Evolutionary conservation across 2,888 invertebrate genomes (phyloP).

Genomic region (Drosophila kanekoi): DNA sequence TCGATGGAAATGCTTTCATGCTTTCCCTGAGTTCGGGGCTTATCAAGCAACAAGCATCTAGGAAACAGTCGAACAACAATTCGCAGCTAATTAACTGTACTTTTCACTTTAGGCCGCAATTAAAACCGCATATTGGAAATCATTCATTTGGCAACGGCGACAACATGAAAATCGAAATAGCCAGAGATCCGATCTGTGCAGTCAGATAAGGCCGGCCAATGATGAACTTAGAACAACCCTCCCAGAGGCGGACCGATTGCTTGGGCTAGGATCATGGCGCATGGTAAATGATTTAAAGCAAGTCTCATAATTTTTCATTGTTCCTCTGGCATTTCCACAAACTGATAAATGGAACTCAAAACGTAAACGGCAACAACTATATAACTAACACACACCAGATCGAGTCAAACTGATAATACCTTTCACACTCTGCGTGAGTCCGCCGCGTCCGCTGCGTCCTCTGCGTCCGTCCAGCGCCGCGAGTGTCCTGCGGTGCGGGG

Average conservation of each 20-base stretch:
- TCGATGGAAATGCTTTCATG: conserved; percentile 41
- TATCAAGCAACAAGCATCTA: conserved; percentile 58
- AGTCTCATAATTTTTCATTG: conserved; percentile 81
- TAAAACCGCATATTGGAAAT: conserved; percentile 78
- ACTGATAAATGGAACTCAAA: conserved; percentile 76
- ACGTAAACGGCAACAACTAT: conserved; percentile 71
- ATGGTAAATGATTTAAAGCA: conserved; percentile 78
- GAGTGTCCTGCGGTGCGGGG: conserved; percentile 61
- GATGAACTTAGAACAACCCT: conserved; percentile 65
- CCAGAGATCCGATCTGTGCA: conserved; percentile 38
- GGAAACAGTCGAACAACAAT: conserved; percentile 60
- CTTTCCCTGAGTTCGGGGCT: conserved; percentile 43
- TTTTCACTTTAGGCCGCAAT: conserved; percentile 69
- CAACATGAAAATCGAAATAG: conserved; percentile 50
- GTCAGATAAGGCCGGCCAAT: conserved; percentile 54
- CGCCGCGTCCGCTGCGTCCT: conserved; percentile 15
- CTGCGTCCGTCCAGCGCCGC: conserved; percentile 23
- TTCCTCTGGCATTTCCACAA: conserved; percentile 67
- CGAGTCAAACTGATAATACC: conserved; percentile 76
- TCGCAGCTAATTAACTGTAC: conserved; percentile 78
- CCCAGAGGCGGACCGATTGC: conserved; percentile 26
- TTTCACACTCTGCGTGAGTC: conserved; percentile 79
- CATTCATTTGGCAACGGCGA: conserved; percentile 69
- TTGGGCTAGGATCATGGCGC: conserved; percentile 28
- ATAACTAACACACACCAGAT: conserved; percentile 52